Conservation (phyloP, 1,140 invertebrate species). For the Triops longicaudatus region DNA sequence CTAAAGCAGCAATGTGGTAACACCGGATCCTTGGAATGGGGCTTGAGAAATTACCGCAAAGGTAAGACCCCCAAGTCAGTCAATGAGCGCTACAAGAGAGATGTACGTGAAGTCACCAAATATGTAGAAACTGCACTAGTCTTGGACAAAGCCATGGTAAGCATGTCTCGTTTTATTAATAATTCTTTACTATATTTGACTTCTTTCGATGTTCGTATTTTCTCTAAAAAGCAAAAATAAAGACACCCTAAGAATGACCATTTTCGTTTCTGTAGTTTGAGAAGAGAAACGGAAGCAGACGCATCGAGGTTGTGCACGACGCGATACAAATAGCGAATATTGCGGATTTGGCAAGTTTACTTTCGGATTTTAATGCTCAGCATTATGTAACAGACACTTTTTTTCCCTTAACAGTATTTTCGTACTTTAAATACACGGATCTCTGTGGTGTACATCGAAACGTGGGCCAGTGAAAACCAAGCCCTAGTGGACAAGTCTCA, state of each 20-base stretch:
- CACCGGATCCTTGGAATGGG: conserved; percentile 63
- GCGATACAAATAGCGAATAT: conserved; percentile 94
- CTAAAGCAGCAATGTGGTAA: conserved; percentile 81
- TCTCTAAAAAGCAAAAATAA: too few relatives aligned
- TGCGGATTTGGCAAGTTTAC: conserved; percentile 75
- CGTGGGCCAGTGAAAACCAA: conserved; percentile 83
- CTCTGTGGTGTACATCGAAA: conserved; percentile 90
- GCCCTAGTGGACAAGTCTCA: conserved; percentile 67
- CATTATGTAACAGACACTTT: background rate
- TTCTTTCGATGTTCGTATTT: conserved; percentile 23
- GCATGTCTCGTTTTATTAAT: conserved; percentile 28
- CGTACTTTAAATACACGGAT: conserved; percentile 84
- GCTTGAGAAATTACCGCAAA: conserved; percentile 41
- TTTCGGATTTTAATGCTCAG: conserved; percentile 19
- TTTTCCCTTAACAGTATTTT: conserved; percentile 61
- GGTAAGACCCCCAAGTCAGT: conserved; percentile 18
- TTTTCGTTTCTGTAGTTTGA: conserved; percentile 57
- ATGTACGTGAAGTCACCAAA: conserved; percentile 78
- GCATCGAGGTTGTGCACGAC: conserved; percentile 82
- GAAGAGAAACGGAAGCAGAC: conserved; percentile 76
- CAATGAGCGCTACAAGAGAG: conserved; percentile 48
- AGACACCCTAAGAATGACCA: too few relatives aligned
- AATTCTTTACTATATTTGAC: background rate
- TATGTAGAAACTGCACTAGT: conserved; percentile 86
- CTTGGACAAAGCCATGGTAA: conserved; percentile 83